These are phyloP conservation scores for Ctenopoma multispine DNA, from an alignment of 2,797 vertebrate genomes.

Conservation along the genomic window DNA sequence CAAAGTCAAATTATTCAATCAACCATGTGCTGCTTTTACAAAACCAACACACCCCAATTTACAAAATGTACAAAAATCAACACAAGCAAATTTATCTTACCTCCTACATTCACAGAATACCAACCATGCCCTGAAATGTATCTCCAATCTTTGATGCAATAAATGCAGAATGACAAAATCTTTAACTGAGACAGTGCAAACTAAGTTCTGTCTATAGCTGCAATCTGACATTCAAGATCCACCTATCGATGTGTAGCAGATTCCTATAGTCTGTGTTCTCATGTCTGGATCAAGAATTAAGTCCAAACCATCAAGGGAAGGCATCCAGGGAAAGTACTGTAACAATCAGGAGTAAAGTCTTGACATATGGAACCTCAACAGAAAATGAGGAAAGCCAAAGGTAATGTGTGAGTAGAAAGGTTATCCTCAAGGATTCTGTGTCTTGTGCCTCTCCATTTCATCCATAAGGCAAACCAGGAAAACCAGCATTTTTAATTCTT, in stretches of 20 bases:
- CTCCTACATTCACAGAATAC: slow-evolving; percentile 48
- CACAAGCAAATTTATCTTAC: slow-evolving; percentile 53
- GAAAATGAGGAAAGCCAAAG: slow-evolving; percentile 33
- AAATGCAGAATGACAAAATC: not conserved
- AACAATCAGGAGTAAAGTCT: slow-evolving; percentile 34
- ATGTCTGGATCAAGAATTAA: not conserved
- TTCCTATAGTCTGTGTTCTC: slow-evolving; percentile 20
- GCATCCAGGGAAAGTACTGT: slow-evolving; percentile 36
- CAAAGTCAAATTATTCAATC: slow-evolving; percentile 23
- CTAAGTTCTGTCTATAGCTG: slow-evolving; percentile 9
- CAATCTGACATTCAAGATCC: slow-evolving; percentile 1
- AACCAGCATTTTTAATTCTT: slow-evolving; percentile 38
- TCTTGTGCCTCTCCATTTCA: slow-evolving; percentile 66
- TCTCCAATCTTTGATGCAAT: slow-evolving; percentile 19
- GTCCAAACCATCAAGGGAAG: slow-evolving; percentile 30
- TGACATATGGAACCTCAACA: slow-evolving; percentile 36
- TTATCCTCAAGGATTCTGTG: slow-evolving; percentile 60
- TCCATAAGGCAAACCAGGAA: slow-evolving; percentile 49
- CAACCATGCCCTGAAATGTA: slow-evolving; percentile 19
- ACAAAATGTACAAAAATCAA: slow-evolving; percentile 7
- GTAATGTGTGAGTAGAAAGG: slow-evolving; percentile 25
- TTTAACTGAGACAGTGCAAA: not conserved
- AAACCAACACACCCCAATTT: not conserved
- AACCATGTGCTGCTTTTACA: not conserved
- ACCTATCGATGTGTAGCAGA: slow-evolving; percentile 9